phyloP scores from a whole-genome alignment of 2,797 vertebrate species.

The Mormyrus hasselquistii region DNA sequence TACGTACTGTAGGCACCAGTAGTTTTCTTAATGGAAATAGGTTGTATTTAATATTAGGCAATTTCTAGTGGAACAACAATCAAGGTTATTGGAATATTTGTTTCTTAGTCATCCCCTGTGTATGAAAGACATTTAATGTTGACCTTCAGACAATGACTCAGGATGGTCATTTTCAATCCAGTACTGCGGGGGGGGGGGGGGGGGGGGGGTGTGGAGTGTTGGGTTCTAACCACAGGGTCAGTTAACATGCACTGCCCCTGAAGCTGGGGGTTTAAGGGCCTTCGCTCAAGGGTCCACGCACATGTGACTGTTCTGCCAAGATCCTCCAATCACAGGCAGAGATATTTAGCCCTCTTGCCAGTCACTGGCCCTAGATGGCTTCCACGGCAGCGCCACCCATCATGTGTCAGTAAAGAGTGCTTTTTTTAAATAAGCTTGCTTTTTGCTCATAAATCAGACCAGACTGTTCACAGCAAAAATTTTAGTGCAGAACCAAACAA shows the following conservation, averaged over 20 bases:
- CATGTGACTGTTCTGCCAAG: neutral
- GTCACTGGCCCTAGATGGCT: neutral
- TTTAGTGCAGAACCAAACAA: neutral
- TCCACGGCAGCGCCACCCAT: neutral
- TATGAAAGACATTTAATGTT: neutral
- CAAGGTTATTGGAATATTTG: neutral
- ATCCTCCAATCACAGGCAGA: neutral
- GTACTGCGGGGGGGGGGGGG: neutral
- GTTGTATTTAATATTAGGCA: neutral
- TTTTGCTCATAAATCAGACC: neutral
- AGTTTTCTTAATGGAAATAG: neutral
- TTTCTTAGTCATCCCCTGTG: neutral
- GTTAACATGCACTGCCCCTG: neutral
- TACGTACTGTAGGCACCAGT: neutral
- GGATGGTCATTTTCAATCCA: neutral
- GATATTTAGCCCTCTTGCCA: neutral
- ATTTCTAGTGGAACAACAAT: conserved; percentile 10
- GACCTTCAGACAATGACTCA: neutral
- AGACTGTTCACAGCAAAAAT: neutral
- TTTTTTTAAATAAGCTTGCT: neutral
- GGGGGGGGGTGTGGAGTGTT: too few relatives aligned
- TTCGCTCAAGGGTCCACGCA: neutral
- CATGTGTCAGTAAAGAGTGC: neutral
- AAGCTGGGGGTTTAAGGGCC: neutral
- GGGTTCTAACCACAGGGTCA: neutral